Conservation (phyloP, 2,797 vertebrate genomes). For the Heteromormyrus szaboi region DNA sequence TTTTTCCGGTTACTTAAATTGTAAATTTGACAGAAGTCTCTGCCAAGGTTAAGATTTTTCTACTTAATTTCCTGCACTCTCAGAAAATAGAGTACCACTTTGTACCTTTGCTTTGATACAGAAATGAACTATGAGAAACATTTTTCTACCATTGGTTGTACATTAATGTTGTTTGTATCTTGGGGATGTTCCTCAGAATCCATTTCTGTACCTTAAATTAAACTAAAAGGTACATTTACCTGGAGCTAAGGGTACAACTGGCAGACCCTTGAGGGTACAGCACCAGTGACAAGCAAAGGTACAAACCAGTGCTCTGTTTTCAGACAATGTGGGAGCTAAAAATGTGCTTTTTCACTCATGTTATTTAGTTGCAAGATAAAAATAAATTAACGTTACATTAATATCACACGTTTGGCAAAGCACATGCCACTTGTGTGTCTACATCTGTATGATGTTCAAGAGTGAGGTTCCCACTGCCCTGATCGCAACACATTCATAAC, state of each 20-base stretch:
- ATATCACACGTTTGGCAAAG: not conserved
- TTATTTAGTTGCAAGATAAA: not conserved
- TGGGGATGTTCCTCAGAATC: not conserved
- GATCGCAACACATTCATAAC: not conserved
- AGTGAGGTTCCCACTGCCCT: not conserved
- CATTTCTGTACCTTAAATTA: not conserved
- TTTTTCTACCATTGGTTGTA: not conserved
- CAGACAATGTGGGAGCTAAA: not conserved
- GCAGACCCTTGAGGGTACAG: not conserved
- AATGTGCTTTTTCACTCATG: not conserved
- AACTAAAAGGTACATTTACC: not conserved
- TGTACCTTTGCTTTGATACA: not conserved
- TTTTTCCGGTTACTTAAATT: not conserved
- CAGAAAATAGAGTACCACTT: not conserved
- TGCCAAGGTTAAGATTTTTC: not conserved
- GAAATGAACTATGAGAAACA: not conserved
- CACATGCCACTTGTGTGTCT: not conserved
- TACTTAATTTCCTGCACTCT: not conserved
- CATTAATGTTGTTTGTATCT: not conserved
- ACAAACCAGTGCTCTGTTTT: not conserved
- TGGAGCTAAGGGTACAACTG: not conserved
- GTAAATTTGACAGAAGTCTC: not conserved
- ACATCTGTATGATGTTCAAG: not conserved
- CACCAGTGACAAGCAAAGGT: not conserved
- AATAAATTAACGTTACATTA: not conserved